Conservation (phyloP, 1,140 invertebrate genomes). For the Drosophila tropicalis region DNA sequence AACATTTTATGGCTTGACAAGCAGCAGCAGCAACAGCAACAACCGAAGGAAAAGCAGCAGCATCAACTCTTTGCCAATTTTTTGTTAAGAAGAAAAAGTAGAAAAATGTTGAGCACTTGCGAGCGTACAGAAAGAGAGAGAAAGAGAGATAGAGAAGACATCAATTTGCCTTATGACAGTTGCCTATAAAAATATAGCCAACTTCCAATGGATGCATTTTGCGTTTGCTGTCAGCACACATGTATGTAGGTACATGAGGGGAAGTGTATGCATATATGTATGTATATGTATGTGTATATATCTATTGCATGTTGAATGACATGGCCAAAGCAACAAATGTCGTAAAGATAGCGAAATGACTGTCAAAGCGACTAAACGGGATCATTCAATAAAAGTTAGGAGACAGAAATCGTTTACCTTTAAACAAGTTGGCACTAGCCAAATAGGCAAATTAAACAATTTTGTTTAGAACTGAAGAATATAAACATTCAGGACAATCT, state of each 20-base stretch:
- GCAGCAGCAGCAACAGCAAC: slow-evolving; percentile 42
- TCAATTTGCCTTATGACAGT: slow-evolving; percentile 71
- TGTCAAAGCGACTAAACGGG: too few relatives aligned
- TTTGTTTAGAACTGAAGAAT: too few relatives aligned
- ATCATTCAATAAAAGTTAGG: too few relatives aligned
- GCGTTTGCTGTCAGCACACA: slow-evolving; percentile 30
- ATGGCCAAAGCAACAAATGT: background rate
- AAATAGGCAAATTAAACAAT: too few relatives aligned
- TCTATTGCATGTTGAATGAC: background rate
- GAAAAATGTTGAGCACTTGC: slow-evolving; percentile 31
- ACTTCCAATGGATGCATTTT: slow-evolving; percentile 52
- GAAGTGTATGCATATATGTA: background rate
- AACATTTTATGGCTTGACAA: slow-evolving; percentile 80
- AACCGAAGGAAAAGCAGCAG: slow-evolving; percentile 20
- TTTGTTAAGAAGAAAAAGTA: slow-evolving; percentile 44
- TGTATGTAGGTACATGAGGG: slow-evolving; percentile 29
- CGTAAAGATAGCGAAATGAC: background rate
- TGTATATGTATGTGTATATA: background rate
- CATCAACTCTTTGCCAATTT: slow-evolving; percentile 36
- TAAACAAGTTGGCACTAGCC: too few relatives aligned
- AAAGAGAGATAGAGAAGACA: slow-evolving; percentile 25
- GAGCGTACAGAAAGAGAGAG: background rate
- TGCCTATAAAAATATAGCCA: slow-evolving; percentile 62
- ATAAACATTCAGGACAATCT: too few relatives aligned
- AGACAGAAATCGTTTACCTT: too few relatives aligned